Percentiles rank a stretch among this genome's conserved stretches.
phyloP scores from a whole-genome alignment of 2,888 invertebrate species.

The Leucozona laternaria region DNA sequence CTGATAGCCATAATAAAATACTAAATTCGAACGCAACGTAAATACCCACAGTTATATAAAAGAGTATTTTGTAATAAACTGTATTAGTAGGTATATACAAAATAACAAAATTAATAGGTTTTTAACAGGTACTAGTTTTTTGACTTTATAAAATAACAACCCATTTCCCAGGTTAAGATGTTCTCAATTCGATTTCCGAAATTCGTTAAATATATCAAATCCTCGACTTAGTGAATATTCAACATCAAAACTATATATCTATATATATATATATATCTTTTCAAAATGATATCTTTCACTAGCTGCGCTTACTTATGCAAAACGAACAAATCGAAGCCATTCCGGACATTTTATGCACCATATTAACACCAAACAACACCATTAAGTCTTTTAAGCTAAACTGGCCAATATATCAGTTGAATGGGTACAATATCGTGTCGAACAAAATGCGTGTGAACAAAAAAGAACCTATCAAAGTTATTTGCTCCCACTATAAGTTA shows the following conservation, averaged over 20 bases:
- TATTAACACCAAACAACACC: constrained; percentile 21
- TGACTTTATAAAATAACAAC: background rate
- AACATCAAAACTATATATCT: too few relatives aligned
- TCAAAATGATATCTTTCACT: background rate
- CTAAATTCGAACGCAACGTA: background rate
- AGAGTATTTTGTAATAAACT: too few relatives aligned
- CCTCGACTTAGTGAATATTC: background rate
- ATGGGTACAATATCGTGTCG: constrained; percentile 11
- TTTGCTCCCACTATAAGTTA: constrained; percentile 23
- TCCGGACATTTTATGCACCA: background rate
- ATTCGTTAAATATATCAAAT: background rate
- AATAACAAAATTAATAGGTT: too few relatives aligned
- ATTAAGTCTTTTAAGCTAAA: constrained; percentile 3
- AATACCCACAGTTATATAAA: background rate
- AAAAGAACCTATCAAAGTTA: constrained; percentile 31
- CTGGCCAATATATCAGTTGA: background rate
- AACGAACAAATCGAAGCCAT: background rate
- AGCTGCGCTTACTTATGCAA: background rate
- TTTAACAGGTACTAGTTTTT: background rate
- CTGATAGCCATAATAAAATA: background rate
- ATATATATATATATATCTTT: too few relatives aligned
- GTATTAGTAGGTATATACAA: too few relatives aligned
- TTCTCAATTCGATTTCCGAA: background rate
- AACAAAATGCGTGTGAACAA: constrained; percentile 35
- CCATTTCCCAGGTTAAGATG: background rate